Percentiles rank a stretch among this genome's conserved stretches.
These are phyloP conservation scores for Psittacula cyanocephala DNA, from an alignment of 2,113 vertebrate genomes.

Conservation along the genomic window DNA sequence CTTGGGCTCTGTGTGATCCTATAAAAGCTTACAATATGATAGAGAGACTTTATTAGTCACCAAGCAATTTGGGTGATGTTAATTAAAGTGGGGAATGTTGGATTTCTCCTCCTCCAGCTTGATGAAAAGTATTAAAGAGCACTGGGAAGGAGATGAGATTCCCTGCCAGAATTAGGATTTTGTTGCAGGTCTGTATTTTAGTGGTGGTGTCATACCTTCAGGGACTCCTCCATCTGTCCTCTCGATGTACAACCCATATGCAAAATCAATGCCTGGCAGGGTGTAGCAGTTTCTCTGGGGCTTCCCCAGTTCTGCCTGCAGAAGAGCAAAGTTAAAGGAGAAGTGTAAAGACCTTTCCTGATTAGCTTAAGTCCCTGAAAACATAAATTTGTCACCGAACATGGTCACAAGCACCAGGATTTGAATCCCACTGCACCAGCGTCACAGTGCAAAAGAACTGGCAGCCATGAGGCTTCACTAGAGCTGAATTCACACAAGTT, in stretches of 20 bases:
- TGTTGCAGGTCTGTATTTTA: not conserved
- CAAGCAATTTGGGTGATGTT: not conserved
- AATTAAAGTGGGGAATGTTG: not conserved
- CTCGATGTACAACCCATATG: slow-evolving; percentile 70
- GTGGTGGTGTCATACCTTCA: slow-evolving; percentile 72
- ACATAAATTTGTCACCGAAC: not conserved
- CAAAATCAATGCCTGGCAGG: slow-evolving; percentile 77
- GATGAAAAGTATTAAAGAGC: not conserved
- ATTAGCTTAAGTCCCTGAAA: not conserved
- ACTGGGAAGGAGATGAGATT: not conserved
- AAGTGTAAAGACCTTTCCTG: not conserved
- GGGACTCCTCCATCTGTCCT: slow-evolving; percentile 80
- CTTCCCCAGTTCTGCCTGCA: slow-evolving; percentile 80
- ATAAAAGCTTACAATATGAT: too few relatives aligned
- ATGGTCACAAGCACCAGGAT: accelerated
- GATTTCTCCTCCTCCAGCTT: not conserved
- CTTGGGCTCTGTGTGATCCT: too few relatives aligned
- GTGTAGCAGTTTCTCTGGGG: slow-evolving; percentile 68
- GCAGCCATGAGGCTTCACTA: not conserved
- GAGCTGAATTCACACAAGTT: not conserved
- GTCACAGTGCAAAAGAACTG: not conserved
- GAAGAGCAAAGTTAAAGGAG: not conserved
- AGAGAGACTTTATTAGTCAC: too few relatives aligned
- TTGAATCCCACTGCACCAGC: not conserved
- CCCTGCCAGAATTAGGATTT: not conserved